Evolutionary conservation across 2,113 vertebrate genomes (phyloP).

Genomic region (Accipiter virgatus): DNA sequence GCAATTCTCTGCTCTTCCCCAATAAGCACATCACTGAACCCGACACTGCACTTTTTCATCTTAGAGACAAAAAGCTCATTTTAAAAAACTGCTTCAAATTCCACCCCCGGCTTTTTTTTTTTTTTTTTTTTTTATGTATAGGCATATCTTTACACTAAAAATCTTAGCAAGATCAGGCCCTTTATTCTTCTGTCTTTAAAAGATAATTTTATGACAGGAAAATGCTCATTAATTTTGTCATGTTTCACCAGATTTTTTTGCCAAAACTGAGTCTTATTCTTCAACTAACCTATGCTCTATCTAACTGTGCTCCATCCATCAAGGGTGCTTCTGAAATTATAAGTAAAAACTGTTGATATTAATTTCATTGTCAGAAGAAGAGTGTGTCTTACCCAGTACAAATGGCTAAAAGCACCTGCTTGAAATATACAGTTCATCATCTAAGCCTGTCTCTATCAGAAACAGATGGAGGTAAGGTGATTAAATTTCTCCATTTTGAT

Average conservation of each 20-base stretch:
- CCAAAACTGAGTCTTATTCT: not conserved
- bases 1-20: not conserved
- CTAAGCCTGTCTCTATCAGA: not conserved
- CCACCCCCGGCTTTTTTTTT: not conserved
- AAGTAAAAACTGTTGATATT: not conserved
- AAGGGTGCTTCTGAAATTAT: not conserved
- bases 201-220: not conserved
- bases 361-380: not conserved
- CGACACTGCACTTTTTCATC: not conserved
- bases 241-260: not conserved
- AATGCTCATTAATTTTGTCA: not conserved
- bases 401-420: not conserved
- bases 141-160: not conserved
- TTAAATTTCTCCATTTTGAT: constrained; percentile 39
- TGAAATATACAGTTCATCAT: not conserved
- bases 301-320: not conserved
- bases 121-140: not conserved
- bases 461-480: constrained; percentile 35
- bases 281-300: not conserved
- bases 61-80: not conserved
- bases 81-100: not conserved
- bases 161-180: not conserved
- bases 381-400: not conserved
- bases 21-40: not conserved
- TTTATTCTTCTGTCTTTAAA: not conserved